A percentile compares a stretch with the other conserved stretches of the same genome.
These are phyloP conservation scores for Epistrophella euchroma DNA, from an alignment of 2,888 invertebrate genomes.

Conservation along the genomic window DNA sequence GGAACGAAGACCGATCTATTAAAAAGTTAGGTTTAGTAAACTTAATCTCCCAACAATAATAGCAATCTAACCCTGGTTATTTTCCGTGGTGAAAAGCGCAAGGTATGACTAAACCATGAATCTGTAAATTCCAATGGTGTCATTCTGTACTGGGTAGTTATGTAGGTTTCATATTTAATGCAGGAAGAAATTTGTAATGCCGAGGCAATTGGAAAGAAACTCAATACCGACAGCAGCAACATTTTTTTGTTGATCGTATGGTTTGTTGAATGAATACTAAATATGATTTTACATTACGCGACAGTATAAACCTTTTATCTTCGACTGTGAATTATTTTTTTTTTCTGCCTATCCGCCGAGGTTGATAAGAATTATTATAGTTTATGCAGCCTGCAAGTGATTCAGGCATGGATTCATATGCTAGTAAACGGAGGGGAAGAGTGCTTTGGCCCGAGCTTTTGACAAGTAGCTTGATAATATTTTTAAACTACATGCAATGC, in stretches of 20 bases:
- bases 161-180: conserved; percentile 39
- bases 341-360: neutral
- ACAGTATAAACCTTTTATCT: no score
- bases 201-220: neutral
- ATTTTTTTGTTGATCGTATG: neutral
- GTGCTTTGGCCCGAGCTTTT: no score
- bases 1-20: conserved; percentile 19
- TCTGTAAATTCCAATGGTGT: neutral
- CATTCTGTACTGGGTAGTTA: conserved; percentile 9
- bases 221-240: conserved; percentile 1
- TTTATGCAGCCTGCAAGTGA: neutral
- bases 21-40: neutral
- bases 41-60: neutral
- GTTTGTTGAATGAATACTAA: neutral
- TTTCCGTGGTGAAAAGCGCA: conserved; percentile 16
- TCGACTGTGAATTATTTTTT: neutral
- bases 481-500: no score
- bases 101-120: conserved; percentile 36
- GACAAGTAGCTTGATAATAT: no score
- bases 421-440: no score
- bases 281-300: neutral
- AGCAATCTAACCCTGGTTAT: conserved; percentile 27
- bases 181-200: conserved; percentile 3
- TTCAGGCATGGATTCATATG: neutral
- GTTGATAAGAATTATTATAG: neutral